A percentile compares a stretch with the other conserved stretches of the same genome.
phyloP scores from a whole-genome alignment of 2,113 vertebrate species.

The Azemiops feae region DNA sequence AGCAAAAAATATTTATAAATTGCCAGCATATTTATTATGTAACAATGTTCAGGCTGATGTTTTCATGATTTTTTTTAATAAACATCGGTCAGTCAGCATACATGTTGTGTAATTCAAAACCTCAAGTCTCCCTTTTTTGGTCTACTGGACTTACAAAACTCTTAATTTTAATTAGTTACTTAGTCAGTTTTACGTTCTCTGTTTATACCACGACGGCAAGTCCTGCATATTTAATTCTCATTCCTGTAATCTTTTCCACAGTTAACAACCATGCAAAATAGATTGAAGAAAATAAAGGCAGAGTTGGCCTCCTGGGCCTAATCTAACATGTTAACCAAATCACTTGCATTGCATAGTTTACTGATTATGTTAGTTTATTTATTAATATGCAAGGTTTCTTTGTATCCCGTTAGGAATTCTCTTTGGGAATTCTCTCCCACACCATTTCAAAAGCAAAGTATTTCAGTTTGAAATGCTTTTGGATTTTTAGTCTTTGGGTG shows the following conservation, averaged over 20 bases:
- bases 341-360: not conserved
- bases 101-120: not conserved
- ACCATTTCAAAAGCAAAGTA: not conserved
- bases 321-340: not conserved
- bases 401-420: not conserved
- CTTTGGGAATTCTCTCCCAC: not conserved
- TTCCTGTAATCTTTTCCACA: not conserved
- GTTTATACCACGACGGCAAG: not conserved
- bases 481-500: not conserved
- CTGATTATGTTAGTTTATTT: not conserved
- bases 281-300: not conserved
- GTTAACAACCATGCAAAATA: not conserved
- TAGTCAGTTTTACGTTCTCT: not conserved
- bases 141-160: not conserved
- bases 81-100: not conserved
- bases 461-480: not conserved
- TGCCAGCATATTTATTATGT: not conserved
- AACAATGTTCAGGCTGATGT: not conserved
- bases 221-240: not conserved
- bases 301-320: not conserved
- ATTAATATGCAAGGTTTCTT: not conserved
- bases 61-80: not conserved
- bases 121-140: not conserved
- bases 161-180: not conserved
- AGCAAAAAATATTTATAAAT: not conserved